Evolutionary conservation across 2,888 invertebrate species (phyloP).

Genomic region (Leptinotarsa rubiginosa): DNA sequence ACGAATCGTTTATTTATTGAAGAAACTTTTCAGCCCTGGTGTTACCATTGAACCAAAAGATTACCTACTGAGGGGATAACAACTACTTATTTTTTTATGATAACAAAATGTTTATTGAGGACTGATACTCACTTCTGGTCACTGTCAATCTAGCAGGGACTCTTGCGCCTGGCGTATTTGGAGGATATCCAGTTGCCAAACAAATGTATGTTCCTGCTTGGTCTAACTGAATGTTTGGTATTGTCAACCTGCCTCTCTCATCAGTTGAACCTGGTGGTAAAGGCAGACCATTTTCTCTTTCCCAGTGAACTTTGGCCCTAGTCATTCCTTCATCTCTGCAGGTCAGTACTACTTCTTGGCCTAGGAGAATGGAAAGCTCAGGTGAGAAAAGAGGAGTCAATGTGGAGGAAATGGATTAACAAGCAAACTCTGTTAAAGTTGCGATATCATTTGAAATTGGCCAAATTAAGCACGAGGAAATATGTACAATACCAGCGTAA

Average conservation of each 20-base stretch:
- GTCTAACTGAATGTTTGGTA: conserved; percentile 80
- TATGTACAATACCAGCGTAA: conserved; percentile 35
- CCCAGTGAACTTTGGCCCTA: conserved; percentile 82
- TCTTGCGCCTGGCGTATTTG: conserved; percentile 74
- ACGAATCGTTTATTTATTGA: too few relatives aligned
- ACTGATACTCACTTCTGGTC: conserved; percentile 78
- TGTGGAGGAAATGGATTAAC: background rate
- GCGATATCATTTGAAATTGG: background rate
- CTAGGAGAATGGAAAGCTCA: conserved; percentile 66
- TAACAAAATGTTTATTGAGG: too few relatives aligned
- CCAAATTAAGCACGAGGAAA: conserved; percentile 31
- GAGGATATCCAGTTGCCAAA: conserved; percentile 77
- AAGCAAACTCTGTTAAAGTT: conserved; percentile 11
- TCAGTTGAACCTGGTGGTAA: conserved; percentile 84
- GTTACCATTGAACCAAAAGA: background rate
- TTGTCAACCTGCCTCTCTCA: conserved; percentile 84
- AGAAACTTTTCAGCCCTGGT: too few relatives aligned
- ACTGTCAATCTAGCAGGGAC: conserved; percentile 79
- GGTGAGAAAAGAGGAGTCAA: background rate
- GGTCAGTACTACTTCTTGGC: conserved; percentile 92
- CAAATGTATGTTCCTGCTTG: conserved; percentile 89
- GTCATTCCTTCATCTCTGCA: conserved; percentile 90
- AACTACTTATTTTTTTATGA: too few relatives aligned
- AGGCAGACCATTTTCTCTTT: conserved; percentile 76
- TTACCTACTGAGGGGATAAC: too few relatives aligned